Conservation (phyloP, 2,888 invertebrate genomes). For the Eupithecia abbreviata region DNA sequence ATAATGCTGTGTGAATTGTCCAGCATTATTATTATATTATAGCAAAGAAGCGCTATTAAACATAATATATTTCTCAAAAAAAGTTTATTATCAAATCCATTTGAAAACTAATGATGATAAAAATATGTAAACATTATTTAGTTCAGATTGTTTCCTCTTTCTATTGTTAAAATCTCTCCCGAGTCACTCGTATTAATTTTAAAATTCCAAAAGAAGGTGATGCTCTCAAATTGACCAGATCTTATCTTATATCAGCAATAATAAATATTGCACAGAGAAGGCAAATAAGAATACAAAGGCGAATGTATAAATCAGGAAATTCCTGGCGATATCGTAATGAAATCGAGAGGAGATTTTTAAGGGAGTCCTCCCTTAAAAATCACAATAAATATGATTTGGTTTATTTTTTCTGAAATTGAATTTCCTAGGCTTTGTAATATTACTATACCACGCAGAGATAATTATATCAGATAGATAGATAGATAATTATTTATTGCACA, state of each 20-base stretch:
- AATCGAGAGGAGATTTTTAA: conserved; percentile 59
- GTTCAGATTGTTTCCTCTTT: neutral
- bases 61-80: no score
- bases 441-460: no score
- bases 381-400: neutral
- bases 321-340: conserved; percentile 71
- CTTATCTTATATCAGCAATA: conserved; percentile 41
- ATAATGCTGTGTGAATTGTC: no score
- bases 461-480: no score
- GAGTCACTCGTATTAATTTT: conserved; percentile 18
- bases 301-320: conserved; percentile 61
- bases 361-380: conserved; percentile 42
- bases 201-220: conserved; percentile 27
- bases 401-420: neutral
- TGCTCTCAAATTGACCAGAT: conserved; percentile 33
- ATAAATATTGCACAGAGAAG: conserved; percentile 48
- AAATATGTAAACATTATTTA: neutral
- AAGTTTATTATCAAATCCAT: no score
- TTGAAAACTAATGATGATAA: no score
- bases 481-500: no score
- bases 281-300: conserved; percentile 55
- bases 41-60: no score
- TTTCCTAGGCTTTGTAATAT: no score
- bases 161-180: neutral
- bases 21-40: no score